Evolutionary conservation across 2,888 invertebrate species (phyloP), one percentile per base, ranked within the genome.

Genomic region (Oscheius myriophilus): DNA sequence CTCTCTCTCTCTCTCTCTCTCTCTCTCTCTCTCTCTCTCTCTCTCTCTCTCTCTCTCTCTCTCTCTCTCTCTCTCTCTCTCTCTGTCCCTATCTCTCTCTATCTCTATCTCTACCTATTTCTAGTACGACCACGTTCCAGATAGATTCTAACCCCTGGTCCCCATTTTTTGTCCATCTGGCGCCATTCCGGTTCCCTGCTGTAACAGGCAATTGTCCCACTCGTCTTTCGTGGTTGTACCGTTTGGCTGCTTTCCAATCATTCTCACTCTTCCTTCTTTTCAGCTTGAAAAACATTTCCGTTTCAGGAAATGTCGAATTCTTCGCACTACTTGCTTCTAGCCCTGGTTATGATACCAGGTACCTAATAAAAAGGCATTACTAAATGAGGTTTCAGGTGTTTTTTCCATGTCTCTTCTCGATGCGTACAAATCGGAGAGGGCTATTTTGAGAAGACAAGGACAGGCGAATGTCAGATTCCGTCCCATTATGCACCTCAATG

Each of bases 391-490:
- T 53, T 54, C 52, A 45, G 65, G 18, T 53, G 39, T 39, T 33
- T n/a, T 39, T 39, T 49, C 62, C 49, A 79, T 79, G 67, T 72
- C 74, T 52, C 67, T 78, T 21, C 61, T 78, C 0, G 73, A 78
- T 54, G 76, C 78, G 49, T 78, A 78, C 67, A 57, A 71, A 58
- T 73, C 73, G 6, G 70, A 71, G 42, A 71, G 69, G 53, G 61
- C 71, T 12, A 68, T 70, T 14, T 61, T 72, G 12, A 67, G 76
- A 61, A 67, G 78, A 67, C 70, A 72, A 46, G 78, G 76, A 49
- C 72, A 72, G 70, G 54, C 61, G 21, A 78, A 78, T 62, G 73
- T 69, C 16, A 65, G 73, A 18, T 78, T 78, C 57, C 67, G 75
- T 21, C 78, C 78, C 6, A 68, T 78, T 43, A 67, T 69, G 41